Conservation (phyloP, 2,888 invertebrate genomes). For the Oscheius myriophilus region DNA sequence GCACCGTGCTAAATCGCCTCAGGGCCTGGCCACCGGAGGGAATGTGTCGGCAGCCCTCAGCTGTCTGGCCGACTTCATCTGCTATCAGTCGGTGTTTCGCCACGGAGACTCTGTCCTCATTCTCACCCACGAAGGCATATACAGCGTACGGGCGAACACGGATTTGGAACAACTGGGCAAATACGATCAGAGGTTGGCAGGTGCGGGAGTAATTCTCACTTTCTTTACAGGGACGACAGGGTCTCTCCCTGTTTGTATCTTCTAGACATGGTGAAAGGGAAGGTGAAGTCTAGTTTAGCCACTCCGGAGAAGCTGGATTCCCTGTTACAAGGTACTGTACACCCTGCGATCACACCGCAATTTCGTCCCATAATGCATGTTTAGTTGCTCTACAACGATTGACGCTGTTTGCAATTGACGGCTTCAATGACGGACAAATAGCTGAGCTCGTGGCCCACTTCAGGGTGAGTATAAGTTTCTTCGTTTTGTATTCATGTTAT, state of each 20-base stretch:
- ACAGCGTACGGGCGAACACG: constrained; percentile 40
- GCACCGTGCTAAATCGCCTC: no score
- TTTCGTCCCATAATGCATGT: not conserved
- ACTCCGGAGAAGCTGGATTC: not conserved
- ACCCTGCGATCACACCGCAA: no score
- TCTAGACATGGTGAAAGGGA: constrained; percentile 44
- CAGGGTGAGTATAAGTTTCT: constrained; percentile 34
- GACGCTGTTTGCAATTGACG: constrained; percentile 56
- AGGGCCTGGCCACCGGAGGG: constrained; percentile 90
- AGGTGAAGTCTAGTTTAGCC: constrained; percentile 17
- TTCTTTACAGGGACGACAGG: constrained; percentile 36
- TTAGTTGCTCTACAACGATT: constrained; percentile 36
- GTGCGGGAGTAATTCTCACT: not conserved
- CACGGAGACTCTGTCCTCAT: constrained; percentile 26
- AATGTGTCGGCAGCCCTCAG: constrained; percentile 85
- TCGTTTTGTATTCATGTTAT: not conserved
- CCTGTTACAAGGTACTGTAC: constrained; percentile 1
- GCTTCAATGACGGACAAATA: constrained; percentile 44
- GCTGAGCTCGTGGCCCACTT: constrained; percentile 59
- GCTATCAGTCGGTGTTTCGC: constrained; percentile 56
- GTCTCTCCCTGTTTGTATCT: constrained; percentile 49
- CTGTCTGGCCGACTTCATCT: constrained; percentile 66
- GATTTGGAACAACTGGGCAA: constrained; percentile 59
- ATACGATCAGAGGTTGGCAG: constrained; percentile 47
- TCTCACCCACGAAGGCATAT: constrained; percentile 53